Conservation (phyloP, 2,888 invertebrate species). For the Drosophila mimica region DNA sequence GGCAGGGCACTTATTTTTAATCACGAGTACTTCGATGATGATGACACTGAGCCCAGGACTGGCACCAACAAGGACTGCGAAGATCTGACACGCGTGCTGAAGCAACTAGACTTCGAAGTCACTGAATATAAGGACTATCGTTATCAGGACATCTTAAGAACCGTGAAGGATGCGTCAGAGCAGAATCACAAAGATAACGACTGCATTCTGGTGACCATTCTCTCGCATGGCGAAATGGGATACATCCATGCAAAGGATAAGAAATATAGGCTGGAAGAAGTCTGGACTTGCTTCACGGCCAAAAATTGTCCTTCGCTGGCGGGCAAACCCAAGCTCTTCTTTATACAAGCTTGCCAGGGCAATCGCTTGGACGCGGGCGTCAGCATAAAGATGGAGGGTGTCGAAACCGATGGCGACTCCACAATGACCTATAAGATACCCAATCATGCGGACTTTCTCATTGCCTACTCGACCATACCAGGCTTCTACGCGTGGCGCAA, state of each 20-base stretch:
- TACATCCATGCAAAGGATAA: conserved; percentile 94
- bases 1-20: conserved; percentile 96
- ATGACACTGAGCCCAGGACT: conserved; percentile 89
- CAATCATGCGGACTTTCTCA: conserved; percentile 96
- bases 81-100: conserved; percentile 88
- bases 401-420: conserved; percentile 90
- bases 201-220: conserved; percentile 92
- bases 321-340: conserved; percentile 92
- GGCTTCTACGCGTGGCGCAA: conserved; percentile 98
- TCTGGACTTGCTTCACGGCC: conserved; percentile 92
- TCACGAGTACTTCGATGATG: conserved; percentile 92
- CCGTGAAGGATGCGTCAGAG: conserved; percentile 89
- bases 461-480: conserved; percentile 97
- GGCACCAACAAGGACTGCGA: conserved; percentile 95
- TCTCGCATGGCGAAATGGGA: conserved; percentile 96
- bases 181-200: conserved; percentile 93
- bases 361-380: conserved; percentile 93
- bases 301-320: conserved; percentile 93
- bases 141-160: conserved; percentile 88
- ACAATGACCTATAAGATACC: conserved; percentile 92
- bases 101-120: conserved; percentile 90
- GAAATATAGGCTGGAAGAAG: conserved; percentile 91
- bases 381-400: conserved; percentile 85
- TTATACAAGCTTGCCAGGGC: conserved; percentile 96
- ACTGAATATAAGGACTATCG: conserved; percentile 89